Conservation (phyloP, 2,113 vertebrate species). For the Melanerpes formicivorus region DNA sequence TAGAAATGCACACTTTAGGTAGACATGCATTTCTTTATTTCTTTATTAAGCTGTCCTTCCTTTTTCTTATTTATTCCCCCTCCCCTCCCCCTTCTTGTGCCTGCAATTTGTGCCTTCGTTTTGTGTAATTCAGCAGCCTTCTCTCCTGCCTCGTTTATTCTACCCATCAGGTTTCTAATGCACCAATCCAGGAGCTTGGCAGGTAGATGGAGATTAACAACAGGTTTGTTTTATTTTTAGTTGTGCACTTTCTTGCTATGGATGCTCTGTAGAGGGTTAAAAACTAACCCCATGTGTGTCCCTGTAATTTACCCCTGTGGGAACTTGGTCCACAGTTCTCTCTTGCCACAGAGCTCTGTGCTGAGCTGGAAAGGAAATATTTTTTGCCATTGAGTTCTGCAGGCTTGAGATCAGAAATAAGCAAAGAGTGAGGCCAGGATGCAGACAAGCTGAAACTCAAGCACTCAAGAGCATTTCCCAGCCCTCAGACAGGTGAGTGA, state of each 20-base stretch:
- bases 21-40: too few relatives aligned
- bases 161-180: neutral
- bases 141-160: neutral
- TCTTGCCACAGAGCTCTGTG: neutral
- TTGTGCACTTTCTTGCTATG: neutral
- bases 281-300: neutral
- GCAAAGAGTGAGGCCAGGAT: neutral
- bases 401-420: neutral
- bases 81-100: neutral
- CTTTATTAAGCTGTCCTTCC: neutral
- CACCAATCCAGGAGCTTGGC: neutral
- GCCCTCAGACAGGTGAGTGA: slow-evolving; percentile 15
- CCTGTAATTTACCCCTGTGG: neutral
- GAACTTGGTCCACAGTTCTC: neutral
- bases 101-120: slow-evolving; percentile 14
- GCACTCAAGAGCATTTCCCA: neutral
- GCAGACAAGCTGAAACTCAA: neutral
- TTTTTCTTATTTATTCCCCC: neutral
- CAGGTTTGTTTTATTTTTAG: neutral
- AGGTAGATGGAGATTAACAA: neutral
- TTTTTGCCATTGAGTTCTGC: neutral
- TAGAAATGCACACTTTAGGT: neutral
- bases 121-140: neutral
- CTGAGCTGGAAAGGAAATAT: neutral
- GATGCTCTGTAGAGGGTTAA: neutral